phyloP scores from a whole-genome alignment of 2,113 vertebrate species.

The Trichechus manatus region DNA sequence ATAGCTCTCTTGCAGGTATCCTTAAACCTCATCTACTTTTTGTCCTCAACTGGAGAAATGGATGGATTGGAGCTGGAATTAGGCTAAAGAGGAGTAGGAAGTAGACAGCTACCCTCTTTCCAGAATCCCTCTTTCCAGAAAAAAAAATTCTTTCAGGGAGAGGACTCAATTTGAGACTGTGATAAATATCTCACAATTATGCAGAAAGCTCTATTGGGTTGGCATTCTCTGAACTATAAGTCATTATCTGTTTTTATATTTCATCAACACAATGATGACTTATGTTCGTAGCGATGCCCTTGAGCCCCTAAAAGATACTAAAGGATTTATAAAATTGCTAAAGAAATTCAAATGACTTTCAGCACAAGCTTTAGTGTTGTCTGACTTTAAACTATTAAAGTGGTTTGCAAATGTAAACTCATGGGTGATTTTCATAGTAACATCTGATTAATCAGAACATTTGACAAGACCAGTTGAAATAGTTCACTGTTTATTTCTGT shows the following conservation, averaged over 20 bases:
- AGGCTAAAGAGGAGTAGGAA: background rate
- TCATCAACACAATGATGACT: conserved; percentile 5
- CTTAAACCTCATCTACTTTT: background rate
- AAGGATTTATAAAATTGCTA: background rate
- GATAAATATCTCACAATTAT: background rate
- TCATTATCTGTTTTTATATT: background rate
- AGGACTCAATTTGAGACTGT: conserved; percentile 30
- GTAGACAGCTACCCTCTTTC: background rate
- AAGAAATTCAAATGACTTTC: background rate
- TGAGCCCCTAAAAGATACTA: background rate
- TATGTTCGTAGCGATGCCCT: background rate
- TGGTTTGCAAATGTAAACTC: conserved; percentile 34
- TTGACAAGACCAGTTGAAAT: background rate
- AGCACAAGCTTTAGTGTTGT: background rate
- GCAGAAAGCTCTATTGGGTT: background rate
- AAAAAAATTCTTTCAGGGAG: background rate
- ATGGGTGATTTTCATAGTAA: conserved; percentile 38
- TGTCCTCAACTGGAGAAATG: background rate
- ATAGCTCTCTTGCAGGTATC: background rate
- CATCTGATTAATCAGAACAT: conserved; percentile 22
- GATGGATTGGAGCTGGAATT: background rate
- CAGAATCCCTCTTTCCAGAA: background rate
- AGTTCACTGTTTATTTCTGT: conserved; percentile 36
- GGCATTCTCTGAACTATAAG: background rate
- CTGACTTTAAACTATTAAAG: background rate